Evolutionary conservation across 2,113 vertebrate species (phyloP), one percentile per base, ranked within the genome.

Genomic region (Ivindomyrus marchei): DNA sequence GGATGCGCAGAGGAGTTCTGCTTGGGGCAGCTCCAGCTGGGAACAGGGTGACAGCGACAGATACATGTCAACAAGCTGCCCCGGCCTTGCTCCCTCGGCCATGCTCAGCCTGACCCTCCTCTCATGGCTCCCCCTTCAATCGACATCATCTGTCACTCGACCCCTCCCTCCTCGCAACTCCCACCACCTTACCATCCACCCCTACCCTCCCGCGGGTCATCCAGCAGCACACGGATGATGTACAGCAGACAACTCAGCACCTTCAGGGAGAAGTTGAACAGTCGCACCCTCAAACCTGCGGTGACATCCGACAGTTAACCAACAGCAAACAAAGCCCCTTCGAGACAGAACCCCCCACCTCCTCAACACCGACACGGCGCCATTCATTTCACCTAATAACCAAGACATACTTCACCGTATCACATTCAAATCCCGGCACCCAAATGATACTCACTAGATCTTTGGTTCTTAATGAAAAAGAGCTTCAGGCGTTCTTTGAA

Each of bases 381-480:
- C 45, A 24, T 13, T 86, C 84, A 50, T 27, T 27, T 39, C 21
- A 31, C 31, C 85, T 21, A 87, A 53, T 36, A 47, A 56, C 24
- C 50, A 15, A 42, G 31, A 27, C 85, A 15, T 15, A n/a, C 9
- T 77, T 77, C 36, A 80, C 83, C 36, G 3, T 10, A 47, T 24
- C 42, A 13, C 39, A 10, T 77, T 46, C 45, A 47, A 13, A 83
- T 83, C 77, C 42, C 17, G 17, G 39, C 42, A 27, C 47, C n/a
- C 50, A 4, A 19, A 36, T 9, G 85, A 89, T 70, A 96, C 96
- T 97, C 94, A 97, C 96, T 97, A 91, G 97, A 97, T 96, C 96
- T 95, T 96, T 97, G 96, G 95, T 97, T 97, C 95, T 97, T 97
- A 95, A 97, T 97, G 96, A 97, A 97, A 95, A 97, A 97, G 92